A percentile compares a stretch with the other conserved stretches of the same genome.
Conservation (phyloP, 1,140 invertebrate genomes). For the Aleiodes sp. region DNA sequence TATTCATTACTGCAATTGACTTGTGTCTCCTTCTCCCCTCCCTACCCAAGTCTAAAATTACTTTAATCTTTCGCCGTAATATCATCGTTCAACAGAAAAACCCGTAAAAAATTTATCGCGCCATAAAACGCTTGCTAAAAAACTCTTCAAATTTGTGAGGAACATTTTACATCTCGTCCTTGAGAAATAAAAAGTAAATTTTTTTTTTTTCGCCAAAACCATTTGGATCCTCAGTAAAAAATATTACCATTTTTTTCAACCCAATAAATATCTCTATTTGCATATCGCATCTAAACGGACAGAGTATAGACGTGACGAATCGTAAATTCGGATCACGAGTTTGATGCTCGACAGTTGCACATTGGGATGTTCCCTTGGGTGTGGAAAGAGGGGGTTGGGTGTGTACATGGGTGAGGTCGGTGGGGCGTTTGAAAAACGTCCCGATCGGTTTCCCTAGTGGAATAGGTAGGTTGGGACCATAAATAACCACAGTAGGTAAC, state of each 20-base stretch:
- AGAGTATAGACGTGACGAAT: constrained; percentile 21
- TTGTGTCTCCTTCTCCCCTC: too few species aligned
- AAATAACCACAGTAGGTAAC: constrained; percentile 46
- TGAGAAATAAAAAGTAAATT: too few species aligned
- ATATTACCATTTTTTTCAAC: neutral
- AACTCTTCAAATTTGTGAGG: too few species aligned
- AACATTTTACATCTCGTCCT: too few species aligned
- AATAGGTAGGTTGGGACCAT: constrained; percentile 43
- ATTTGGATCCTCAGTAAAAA: too few species aligned
- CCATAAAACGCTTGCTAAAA: too few species aligned
- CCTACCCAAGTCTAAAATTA: too few species aligned
- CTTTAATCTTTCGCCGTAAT: too few species aligned
- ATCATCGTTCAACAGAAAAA: too few species aligned
- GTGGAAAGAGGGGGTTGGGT: neutral
- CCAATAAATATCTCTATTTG: constrained; percentile 7
- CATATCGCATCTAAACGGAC: constrained; percentile 17
- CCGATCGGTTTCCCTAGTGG: constrained; percentile 35
- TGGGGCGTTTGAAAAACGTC: constrained; percentile 26
- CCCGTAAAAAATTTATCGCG: too few species aligned
- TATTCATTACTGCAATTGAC: too few species aligned
- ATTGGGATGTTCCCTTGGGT: neutral
- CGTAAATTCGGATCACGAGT: constrained; percentile 23
- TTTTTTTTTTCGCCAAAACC: too few species aligned
- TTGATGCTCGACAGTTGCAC: constrained; percentile 21
- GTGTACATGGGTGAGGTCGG: neutral